Conservation (phyloP, 1,140 invertebrate genomes). For the Camponotus pennsylvanicus region DNA sequence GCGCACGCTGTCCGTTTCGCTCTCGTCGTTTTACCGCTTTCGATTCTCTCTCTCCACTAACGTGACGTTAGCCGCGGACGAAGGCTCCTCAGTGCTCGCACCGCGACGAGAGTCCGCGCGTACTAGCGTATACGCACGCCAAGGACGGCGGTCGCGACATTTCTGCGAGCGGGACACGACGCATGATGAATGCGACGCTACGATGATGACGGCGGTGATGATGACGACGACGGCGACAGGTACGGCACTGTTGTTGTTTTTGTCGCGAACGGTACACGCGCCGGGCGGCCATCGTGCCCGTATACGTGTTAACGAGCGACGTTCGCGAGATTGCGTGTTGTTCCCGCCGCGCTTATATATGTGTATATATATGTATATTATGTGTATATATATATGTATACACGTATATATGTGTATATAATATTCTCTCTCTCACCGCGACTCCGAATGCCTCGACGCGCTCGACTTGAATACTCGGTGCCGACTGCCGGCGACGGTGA, state of each 20-base stretch:
- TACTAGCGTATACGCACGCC: conserved; percentile 61
- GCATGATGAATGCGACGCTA: conserved; percentile 33
- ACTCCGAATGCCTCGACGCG: conserved; percentile 67
- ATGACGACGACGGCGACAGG: conserved; percentile 1
- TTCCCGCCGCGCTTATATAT: conserved; percentile 61
- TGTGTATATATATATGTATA: not conserved
- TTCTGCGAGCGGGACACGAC: conserved; percentile 44
- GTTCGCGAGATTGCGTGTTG: conserved; percentile 63
- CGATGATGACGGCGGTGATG: conserved; percentile 21
- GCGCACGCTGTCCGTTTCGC: conserved; percentile 33
- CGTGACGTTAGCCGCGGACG: not conserved
- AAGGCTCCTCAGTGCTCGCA: conserved; percentile 65
- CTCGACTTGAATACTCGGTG: conserved; percentile 82
- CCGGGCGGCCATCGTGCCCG: conserved; percentile 76
- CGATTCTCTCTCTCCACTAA: conserved; percentile 49
- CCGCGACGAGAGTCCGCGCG: conserved; percentile 65
- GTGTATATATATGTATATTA: not conserved
- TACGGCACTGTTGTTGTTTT: conserved; percentile 64
- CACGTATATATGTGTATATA: too few relatives aligned
- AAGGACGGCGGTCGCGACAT: conserved; percentile 66
- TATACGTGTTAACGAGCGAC: conserved; percentile 36
- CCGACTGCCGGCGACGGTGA: conserved; percentile 80
- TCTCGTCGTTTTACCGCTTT: conserved; percentile 24
- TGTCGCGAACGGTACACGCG: conserved; percentile 72
- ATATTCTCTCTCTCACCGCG: conserved; percentile 40